A percentile compares a stretch with the other conserved stretches of the same genome.
Conservation (phyloP, 37 sponge, comb jelly and placozoan genomes). For the Aplysina aerophoba region DNA sequence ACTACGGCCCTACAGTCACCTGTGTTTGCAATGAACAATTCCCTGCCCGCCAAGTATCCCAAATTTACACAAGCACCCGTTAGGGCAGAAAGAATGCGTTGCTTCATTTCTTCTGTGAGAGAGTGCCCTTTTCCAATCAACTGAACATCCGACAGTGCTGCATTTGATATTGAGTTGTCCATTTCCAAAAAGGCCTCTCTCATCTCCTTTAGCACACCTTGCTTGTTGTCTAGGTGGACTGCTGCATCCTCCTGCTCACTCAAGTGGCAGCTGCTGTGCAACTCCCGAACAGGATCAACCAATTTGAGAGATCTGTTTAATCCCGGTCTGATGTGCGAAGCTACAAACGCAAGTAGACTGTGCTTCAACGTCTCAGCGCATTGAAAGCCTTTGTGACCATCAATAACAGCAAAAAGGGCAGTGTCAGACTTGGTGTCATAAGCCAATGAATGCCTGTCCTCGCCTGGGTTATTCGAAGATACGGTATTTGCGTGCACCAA, state of each 20-base stretch:
- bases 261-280: background rate
- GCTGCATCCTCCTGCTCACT: background rate
- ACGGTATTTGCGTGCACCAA: constrained; percentile 60
- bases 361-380: constrained; percentile 71
- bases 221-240: background rate
- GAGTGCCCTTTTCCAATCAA: constrained; percentile 44
- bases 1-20: constrained; percentile 90
- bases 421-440: constrained; percentile 8
- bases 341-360: constrained; percentile 49
- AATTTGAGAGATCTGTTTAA: background rate
- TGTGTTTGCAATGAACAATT: constrained; percentile 71
- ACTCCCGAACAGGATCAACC: background rate
- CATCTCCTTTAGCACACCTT: constrained; percentile 23
- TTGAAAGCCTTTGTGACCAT: constrained; percentile 78
- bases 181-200: constrained; percentile 36
- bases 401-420: constrained; percentile 72
- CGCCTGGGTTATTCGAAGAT: constrained; percentile 78
- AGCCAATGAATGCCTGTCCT: constrained; percentile 77
- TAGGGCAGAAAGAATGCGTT: constrained; percentile 48
- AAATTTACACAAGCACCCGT: constrained; percentile 73
- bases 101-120: constrained; percentile 39
- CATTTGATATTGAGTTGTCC: constrained; percentile 56
- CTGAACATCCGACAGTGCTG: constrained; percentile 50
- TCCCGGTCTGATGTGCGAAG: background rate
- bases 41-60: constrained; percentile 36